Percentiles rank a stretch among this genome's conserved stretches.
These are phyloP conservation scores for Cettia cetti DNA, from an alignment of 2,113 vertebrate genomes.

Conservation along the genomic window DNA sequence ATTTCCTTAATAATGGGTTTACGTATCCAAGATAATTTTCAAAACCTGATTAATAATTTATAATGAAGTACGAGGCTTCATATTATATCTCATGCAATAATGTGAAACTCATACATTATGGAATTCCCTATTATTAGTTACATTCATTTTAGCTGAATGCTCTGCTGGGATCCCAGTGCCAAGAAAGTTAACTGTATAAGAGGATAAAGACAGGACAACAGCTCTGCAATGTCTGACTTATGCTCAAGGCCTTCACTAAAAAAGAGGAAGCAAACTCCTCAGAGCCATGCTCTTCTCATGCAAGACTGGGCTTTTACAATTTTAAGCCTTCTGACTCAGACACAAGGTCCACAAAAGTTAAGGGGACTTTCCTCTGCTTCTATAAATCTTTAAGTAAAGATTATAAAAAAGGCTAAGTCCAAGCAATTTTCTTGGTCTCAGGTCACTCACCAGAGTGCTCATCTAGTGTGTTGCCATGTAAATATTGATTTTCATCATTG, in stretches of 20 bases:
- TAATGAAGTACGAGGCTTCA: not conserved
- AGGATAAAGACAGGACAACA: not conserved
- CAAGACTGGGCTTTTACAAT: not conserved
- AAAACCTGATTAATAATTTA: constrained; percentile 13
- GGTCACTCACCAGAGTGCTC: not conserved
- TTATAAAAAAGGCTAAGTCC: not conserved
- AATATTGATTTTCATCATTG: not conserved
- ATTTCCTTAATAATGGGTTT: constrained; percentile 4
- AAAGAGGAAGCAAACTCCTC: not conserved
- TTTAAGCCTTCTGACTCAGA: not conserved
- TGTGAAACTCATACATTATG: not conserved
- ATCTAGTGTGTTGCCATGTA: not conserved
- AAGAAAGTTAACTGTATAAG: not conserved
- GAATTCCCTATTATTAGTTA: not conserved
- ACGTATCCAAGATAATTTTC: not conserved
- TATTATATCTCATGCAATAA: not conserved
- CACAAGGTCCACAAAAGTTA: not conserved
- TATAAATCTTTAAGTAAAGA: not conserved
- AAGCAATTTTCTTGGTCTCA: not conserved
- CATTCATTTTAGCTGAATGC: constrained; percentile 1
- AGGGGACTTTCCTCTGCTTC: not conserved
- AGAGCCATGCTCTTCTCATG: not conserved
- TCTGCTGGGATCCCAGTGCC: not conserved
- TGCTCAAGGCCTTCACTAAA: not conserved
- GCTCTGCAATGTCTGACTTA: not conserved